phyloP scores from a whole-genome alignment of 1,140 invertebrate genomes.

The Brachionus asplanchnoidis region DNA sequence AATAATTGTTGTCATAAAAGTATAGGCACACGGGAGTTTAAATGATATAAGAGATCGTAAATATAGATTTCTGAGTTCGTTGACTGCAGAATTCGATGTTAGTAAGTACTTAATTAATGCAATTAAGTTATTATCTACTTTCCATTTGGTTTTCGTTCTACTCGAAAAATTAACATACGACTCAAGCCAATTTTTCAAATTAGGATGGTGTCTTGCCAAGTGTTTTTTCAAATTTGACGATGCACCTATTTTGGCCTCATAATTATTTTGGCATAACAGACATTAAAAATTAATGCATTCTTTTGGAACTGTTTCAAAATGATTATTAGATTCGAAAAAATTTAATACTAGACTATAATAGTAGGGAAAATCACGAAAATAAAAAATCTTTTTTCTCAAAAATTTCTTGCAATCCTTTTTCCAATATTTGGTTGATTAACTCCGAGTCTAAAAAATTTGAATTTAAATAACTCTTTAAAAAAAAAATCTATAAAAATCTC shows the following conservation, averaged over 20 bases:
- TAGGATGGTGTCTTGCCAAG: background rate
- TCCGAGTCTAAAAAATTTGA: background rate
- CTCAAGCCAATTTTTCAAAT: background rate
- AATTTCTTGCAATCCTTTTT: too few species aligned
- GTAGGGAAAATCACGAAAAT: too few species aligned
- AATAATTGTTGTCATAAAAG: background rate
- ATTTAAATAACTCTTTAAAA: background rate
- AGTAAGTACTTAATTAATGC: background rate
- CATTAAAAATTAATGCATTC: too few species aligned
- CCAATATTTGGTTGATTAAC: too few species aligned
- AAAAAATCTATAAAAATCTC: background rate
- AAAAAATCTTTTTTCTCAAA: too few species aligned
- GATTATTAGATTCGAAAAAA: too few species aligned
- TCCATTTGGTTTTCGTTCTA: background rate
- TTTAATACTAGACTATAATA: too few species aligned
- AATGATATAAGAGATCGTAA: background rate
- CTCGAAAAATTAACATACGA: background rate
- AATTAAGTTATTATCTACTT: background rate
- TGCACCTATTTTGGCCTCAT: background rate
- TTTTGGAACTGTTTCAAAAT: too few species aligned
- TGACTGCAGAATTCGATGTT: background rate
- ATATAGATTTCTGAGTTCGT: background rate
- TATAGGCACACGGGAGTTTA: background rate
- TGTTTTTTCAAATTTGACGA: background rate
- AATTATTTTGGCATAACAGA: too few species aligned